Percentiles rank a stretch among this genome's conserved stretches.
These are phyloP conservation scores for Lamellibrachia columna DNA, from an alignment of 2,888 invertebrate species.

Conservation along the genomic window DNA sequence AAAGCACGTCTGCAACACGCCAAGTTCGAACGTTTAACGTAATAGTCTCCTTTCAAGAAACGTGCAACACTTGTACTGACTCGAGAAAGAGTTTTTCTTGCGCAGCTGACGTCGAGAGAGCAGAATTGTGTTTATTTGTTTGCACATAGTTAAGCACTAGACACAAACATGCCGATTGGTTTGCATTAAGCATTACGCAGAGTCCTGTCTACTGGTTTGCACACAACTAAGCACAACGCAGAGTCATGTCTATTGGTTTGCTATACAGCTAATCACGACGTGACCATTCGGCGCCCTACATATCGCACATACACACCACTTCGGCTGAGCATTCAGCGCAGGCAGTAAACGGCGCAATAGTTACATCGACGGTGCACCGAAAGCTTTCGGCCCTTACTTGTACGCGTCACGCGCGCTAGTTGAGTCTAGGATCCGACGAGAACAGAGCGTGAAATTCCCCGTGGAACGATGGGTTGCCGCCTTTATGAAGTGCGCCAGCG, in stretches of 20 bases:
- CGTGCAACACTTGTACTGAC: neutral
- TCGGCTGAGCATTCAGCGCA: neutral
- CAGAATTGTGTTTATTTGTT: neutral
- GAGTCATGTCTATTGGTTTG: no score
- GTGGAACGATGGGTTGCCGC: neutral
- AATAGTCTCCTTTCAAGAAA: neutral
- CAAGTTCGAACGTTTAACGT: no score
- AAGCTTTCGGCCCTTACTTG: neutral
- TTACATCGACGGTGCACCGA: neutral
- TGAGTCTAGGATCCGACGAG: neutral
- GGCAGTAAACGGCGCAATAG: neutral
- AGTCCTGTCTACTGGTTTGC: no score
- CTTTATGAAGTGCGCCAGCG: neutral
- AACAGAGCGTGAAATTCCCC: neutral
- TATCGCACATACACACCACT: neutral
- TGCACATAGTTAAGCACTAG: neutral
- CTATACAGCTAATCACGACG: neutral
- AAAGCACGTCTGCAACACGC: no score
- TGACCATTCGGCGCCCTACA: neutral
- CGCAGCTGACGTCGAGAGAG: neutral
- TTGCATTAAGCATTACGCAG: no score
- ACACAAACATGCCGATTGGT: no score
- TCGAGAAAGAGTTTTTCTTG: neutral
- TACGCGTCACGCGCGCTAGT: neutral
- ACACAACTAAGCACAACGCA: neutral